Base-by-base conservation (phyloP, 2,888 invertebrate species). In the Eurytoma californica region DNA sequence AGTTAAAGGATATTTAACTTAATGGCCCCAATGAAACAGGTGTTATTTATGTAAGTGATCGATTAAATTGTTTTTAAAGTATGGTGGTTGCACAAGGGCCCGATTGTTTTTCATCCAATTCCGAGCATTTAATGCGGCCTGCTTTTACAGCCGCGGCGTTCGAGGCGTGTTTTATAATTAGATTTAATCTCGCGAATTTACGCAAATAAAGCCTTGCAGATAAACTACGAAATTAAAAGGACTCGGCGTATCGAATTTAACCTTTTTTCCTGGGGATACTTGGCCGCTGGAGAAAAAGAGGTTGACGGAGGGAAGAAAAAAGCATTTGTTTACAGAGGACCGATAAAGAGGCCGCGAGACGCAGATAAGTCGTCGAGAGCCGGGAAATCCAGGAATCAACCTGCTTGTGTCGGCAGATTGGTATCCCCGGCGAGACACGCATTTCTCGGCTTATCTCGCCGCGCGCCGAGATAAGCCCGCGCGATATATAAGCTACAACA, bases 381-480 rank as follows among this genome's bases (percentile, higher is more conserved):
- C 53, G 66, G 69, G 68, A 72, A 79, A 78, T 73, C 80, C 81
- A 72, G 79, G 80, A 77, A 82, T 83, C 83, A 84, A 84, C 83
- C 84, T 84, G 84, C 83, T 81, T 83, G 80, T 77, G 83, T 78
- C 83, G 80, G 82, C 82, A 82, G 83, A 84, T 85, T 83, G 82
- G 81, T 61, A 79, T 79, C 70, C 47, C 55, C 28, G 13, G 82
- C 80, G 82, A 77, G 78, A 82, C 83, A 82, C 82, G 82, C 84
- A 82, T 84, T 84, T 82, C 82, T 83, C 77, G 80, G 39, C 82
- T 86, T 85, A 86, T 86, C 86, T 79, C 80, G 72, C 72, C 77
- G 63, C n/a, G 63, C 30, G 63, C 39, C 63, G 63, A 63, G 63
- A 58, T 55, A 61, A 58, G 24, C 28, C 20, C 14, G 47, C 24